Evolutionary conservation across 2,113 vertebrate species (phyloP), one percentile per base, ranked within the genome.

Genomic region (Montifringilla adamsi): DNA sequence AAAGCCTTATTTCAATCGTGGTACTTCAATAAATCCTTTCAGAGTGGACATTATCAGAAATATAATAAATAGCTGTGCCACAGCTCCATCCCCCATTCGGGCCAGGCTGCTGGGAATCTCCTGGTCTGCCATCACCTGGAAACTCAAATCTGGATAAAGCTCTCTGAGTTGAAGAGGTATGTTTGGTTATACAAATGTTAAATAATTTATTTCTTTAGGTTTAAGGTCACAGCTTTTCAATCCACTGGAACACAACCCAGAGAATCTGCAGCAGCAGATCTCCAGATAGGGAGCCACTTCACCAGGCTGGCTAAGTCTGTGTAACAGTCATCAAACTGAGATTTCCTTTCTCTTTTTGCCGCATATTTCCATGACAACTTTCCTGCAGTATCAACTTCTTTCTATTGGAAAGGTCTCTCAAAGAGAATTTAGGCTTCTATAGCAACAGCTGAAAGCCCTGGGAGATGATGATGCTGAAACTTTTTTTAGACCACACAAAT

Each of bases 291-390:
- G 79, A 86, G 68, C 49, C 77, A 75, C 80, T 59, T 84, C 79
- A 66, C 28, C 41, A 59, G 33, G 37, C 10, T 81, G 56, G 64
- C 93, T 68, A 37, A 94, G 59, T 31, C 67, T 35, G 14, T 19
- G 41, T 14, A 55, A 74, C 15, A 89, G 59, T 94, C 90, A 95
- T 44, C 85, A 92, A 80, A 75, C 2, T 44, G 90, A 87, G 31
- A 68, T 58, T 69, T 93, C 83, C 76, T 68, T 88, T 88, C 72
- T 89, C 87, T 64, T 94, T 94, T 75, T 84, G 83, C 90, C 94
- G 92, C 60, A 23, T 53, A 95, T 96, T 96, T 96, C 95, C 95
- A 96, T 94, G 95, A 96, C 95, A 96, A 96, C 95, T 96, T 95
- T 49, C 81, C 75, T 55, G 79, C 87, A 49, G 79, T 33, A 93